Conservation (phyloP, 37 sponge, comb jelly and placozoan genomes). For the Geodia barretti region DNA sequence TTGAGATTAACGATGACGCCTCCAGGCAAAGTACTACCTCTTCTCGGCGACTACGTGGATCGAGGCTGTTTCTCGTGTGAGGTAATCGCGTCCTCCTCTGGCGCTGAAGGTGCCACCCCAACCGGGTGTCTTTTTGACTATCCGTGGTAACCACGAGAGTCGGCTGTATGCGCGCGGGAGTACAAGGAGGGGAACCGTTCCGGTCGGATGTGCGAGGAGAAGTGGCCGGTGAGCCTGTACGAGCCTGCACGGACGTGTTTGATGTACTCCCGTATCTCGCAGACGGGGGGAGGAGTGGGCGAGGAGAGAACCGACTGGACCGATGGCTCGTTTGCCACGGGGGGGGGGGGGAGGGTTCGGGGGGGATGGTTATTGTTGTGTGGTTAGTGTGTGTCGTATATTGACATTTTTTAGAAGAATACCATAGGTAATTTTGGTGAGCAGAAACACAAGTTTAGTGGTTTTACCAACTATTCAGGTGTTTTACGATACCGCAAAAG, state of each 20-base stretch:
- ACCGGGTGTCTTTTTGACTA: conserved; percentile 31
- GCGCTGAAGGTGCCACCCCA: conserved; percentile 67
- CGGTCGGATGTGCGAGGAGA: conserved; percentile 46
- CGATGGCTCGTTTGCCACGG: conserved; percentile 72
- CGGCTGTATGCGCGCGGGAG: conserved; percentile 62
- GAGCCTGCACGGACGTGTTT: conserved; percentile 46
- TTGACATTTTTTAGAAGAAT: no score
- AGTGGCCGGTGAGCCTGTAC: conserved; percentile 43
- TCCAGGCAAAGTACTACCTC: no score
- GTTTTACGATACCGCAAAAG: no score
- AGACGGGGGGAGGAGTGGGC: no score
- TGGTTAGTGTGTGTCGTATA: no score
- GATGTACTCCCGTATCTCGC: conserved; percentile 62
- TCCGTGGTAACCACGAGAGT: conserved; percentile 83
- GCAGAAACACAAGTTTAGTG: no score
- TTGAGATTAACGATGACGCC: not conserved
- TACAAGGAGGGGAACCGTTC: conserved; percentile 68
- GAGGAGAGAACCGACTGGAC: conserved; percentile 23
- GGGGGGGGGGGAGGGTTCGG: conserved; percentile 45
- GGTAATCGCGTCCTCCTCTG: conserved; percentile 50
- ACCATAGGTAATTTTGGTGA: no score
- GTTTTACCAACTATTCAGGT: no score
- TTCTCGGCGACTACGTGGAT: conserved; percentile 87
- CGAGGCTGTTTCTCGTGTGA: conserved; percentile 66
- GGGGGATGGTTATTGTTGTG: not conserved